Conservation (phyloP, 2,797 vertebrate genomes). For the Intellagama lesueurii region DNA sequence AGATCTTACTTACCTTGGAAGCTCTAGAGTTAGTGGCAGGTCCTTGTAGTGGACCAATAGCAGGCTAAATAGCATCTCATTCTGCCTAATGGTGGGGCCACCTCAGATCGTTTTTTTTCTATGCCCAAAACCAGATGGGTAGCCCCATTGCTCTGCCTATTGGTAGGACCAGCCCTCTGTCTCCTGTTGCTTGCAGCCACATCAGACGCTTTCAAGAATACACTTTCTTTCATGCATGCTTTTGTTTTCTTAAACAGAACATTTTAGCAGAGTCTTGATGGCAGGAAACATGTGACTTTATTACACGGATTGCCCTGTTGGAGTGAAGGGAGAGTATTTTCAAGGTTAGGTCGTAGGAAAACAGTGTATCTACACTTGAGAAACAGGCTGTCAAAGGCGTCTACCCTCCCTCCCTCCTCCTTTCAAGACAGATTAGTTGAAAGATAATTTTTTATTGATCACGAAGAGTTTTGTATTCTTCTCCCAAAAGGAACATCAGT, state of each 20-base stretch:
- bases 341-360: neutral
- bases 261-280: neutral
- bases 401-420: neutral
- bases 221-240: neutral
- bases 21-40: too few species aligned
- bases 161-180: too few species aligned
- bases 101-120: too few species aligned
- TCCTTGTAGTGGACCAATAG: too few species aligned
- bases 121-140: too few species aligned
- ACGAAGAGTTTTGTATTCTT: constrained; percentile 39
- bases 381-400: constrained; percentile 43
- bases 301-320: constrained; percentile 25
- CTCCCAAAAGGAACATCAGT: constrained; percentile 27
- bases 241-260: neutral
- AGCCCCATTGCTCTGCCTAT: too few species aligned
- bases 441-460: constrained; percentile 45
- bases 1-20: too few species aligned
- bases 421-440: neutral
- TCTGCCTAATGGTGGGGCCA: too few species aligned
- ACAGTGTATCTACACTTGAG: neutral
- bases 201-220: neutral
- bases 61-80: too few species aligned
- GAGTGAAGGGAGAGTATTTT: neutral
- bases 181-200: neutral
- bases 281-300: neutral